A percentile compares a stretch with the other conserved stretches of the same genome.
Conservation (phyloP, 2,888 invertebrate genomes). For the Drosophila multiciliata region DNA sequence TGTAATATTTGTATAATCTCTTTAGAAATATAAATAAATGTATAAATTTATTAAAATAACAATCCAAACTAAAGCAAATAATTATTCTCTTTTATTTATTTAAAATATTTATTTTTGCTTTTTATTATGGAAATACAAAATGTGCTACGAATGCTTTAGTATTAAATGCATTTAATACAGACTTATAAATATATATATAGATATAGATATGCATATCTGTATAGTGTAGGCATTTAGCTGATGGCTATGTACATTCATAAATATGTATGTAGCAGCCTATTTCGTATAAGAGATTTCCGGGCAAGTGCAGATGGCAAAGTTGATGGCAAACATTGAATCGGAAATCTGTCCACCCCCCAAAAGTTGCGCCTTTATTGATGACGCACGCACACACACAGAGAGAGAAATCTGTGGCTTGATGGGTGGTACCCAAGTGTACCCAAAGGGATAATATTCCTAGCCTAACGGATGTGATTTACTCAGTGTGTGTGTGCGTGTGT, state of each 20-base stretch:
- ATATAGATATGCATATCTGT: background rate
- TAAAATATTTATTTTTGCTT: background rate
- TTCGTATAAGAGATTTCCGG: slow-evolving; percentile 15
- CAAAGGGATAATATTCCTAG: slow-evolving; percentile 68
- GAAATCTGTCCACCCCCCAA: slow-evolving; percentile 16
- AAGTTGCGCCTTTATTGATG: slow-evolving; percentile 60
- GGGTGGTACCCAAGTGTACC: slow-evolving; percentile 69
- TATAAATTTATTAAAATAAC: background rate
- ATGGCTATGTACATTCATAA: background rate
- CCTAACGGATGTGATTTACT: slow-evolving; percentile 57
- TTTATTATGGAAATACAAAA: background rate
- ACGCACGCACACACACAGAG: slow-evolving; percentile 9
- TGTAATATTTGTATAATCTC: background rate
- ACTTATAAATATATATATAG: background rate
- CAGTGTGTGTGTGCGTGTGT: slow-evolving; percentile 9
- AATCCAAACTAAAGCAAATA: background rate
- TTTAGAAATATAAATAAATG: background rate
- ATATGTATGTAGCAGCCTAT: background rate
- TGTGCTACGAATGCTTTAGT: background rate
- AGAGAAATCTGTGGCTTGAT: slow-evolving; percentile 53
- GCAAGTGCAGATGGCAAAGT: slow-evolving; percentile 27
- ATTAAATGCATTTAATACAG: slow-evolving; percentile 1
- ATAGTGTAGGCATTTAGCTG: background rate
- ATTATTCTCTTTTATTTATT: background rate
- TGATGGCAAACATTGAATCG: slow-evolving; percentile 39